Conservation (phyloP, 2,888 invertebrate genomes). For the Leuctra nigra region DNA sequence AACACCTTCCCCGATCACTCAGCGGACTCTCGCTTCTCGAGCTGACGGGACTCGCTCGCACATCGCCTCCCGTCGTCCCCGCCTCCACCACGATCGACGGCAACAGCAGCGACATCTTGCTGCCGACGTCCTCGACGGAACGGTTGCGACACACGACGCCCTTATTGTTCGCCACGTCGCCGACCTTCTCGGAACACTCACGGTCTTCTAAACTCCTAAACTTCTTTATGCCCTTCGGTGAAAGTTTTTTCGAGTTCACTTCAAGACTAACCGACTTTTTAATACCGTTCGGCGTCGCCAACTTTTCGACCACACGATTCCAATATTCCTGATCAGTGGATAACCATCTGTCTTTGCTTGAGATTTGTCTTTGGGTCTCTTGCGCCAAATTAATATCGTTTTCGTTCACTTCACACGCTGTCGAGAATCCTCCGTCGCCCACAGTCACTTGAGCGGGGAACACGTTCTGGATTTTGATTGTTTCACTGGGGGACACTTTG, state of each 20-base stretch:
- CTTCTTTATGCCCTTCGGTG: constrained; percentile 41
- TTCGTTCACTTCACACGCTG: not conserved
- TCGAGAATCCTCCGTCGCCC: not conserved
- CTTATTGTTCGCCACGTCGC: constrained; percentile 29
- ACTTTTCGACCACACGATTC: constrained; percentile 8
- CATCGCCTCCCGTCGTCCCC: constrained; percentile 34
- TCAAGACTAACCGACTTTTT: constrained; percentile 20
- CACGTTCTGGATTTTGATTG: not conserved
- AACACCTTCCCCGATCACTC: constrained; percentile 57
- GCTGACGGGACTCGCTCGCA: constrained; percentile 56
- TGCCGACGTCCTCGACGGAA: not conserved
- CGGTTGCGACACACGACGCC: not conserved
- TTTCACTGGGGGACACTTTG: not conserved
- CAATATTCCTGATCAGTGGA: constrained; percentile 13
- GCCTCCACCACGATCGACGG: constrained; percentile 54
- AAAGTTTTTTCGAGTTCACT: not conserved
- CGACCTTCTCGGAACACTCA: constrained; percentile 40
- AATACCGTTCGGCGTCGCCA: not conserved
- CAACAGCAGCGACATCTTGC: constrained; percentile 40
- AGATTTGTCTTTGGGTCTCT: not conserved
- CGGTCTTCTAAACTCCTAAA: constrained; percentile 48
- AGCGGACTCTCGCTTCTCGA: constrained; percentile 72
- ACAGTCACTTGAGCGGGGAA: constrained; percentile 1
- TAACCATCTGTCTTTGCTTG: not conserved
- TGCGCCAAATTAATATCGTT: not conserved